Evolutionary conservation across 2,797 vertebrate species (phyloP), one percentile per base, ranked within the genome.

Genomic region (Pachyuromys duprasi): DNA sequence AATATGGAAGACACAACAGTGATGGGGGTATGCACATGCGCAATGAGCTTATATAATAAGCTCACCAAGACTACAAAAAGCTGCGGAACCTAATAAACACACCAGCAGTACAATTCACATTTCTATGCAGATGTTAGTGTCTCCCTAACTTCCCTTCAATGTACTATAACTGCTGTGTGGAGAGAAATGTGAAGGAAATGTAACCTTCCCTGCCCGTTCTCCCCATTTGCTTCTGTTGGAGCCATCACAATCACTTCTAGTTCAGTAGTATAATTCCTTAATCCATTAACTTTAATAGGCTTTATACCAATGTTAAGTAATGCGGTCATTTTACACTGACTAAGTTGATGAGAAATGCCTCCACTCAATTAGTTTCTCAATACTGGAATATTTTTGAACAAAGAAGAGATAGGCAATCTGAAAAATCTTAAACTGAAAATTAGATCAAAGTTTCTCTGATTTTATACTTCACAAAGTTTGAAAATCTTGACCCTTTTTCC

Each of bases 251-350:
- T 95, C 67, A 55, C 72, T 94, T 95, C 91, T 78, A 24, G 28
- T 79, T 95, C 93, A 89, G 36, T 67, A 55, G 28, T 67, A 88
- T 96, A 93, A 95, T 95, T 93, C 96, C 94, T 95, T 95, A 79
- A 96, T 92, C 92, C 91, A 97, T 95, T 98, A 97, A 96, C 91
- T 89, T 94, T 95, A 96, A 96, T 96, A 96, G 79, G 49, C 49
- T 90, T 91, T 96, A 88, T 88, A 92, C 86, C 92, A 96, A 74
- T 89, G 88, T 91, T 92, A 92, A 97, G 62, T 91, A 96, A 96
- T 74, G 90, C 63, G 28, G 95, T 95, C 86, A 93, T 96, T 95
- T 96, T 96, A 97, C 62, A 90, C 78, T 96, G 92, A 88, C 90
- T 95, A 90, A 13, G 80, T 88, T 97, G 92, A 96, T 95, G 94